Conservation (phyloP, 1,140 invertebrate species). For the Delia radicum region DNA sequence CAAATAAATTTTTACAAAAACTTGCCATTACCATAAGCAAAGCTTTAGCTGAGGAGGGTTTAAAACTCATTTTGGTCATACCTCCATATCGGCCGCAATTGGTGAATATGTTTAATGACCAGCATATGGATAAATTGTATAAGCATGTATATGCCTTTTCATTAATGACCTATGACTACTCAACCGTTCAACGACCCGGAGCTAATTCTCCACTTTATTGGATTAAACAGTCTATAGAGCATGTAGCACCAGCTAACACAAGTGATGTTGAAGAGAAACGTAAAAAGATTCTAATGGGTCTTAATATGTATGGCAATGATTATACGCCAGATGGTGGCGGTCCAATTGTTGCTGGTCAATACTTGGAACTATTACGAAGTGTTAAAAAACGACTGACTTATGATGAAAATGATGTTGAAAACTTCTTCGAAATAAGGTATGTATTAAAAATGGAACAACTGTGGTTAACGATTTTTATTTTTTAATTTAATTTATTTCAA, state of each 20-base stretch:
- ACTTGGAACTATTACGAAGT: conserved; percentile 68
- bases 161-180: conserved; percentile 95
- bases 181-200: conserved; percentile 75
- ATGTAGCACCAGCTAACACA: conserved; percentile 65
- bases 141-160: conserved; percentile 82
- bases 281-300: conserved; percentile 79
- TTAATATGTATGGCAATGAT: conserved; percentile 94
- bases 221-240: conserved; percentile 76
- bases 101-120: conserved; percentile 71
- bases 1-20: conserved; percentile 64
- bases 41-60: conserved; percentile 45
- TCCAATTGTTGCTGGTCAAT: conserved; percentile 77
- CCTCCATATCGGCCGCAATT: conserved; percentile 74
- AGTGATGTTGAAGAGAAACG: conserved; percentile 58
- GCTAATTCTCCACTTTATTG: conserved; percentile 87
- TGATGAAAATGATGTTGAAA: conserved; percentile 78
- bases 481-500: no score
- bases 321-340: conserved; percentile 76
- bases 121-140: conserved; percentile 77
- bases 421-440: conserved; percentile 85
- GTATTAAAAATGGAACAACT: no score
- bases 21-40: conserved; percentile 58
- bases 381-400: conserved; percentile 74
- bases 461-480: no score
- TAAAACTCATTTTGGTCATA: conserved; percentile 78